Conservation (phyloP, 2,888 invertebrate genomes). For the Aspidiotus destructor region DNA sequence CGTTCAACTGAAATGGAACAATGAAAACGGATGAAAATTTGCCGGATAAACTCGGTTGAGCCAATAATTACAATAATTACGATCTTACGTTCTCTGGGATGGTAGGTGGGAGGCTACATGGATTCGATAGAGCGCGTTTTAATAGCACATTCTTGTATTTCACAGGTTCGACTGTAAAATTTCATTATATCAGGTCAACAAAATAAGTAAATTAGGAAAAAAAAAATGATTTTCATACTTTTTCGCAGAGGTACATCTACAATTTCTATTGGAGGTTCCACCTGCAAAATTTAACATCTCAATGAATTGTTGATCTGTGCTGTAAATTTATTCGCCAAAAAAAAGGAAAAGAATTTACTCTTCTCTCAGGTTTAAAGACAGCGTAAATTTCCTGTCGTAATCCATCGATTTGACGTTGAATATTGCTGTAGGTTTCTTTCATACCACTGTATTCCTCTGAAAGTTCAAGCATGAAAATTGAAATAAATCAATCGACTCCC, state of each 20-base stretch:
- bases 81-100: no score
- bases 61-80: no score
- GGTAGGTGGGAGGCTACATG: no score
- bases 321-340: background rate
- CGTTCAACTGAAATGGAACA: background rate
- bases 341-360: background rate
- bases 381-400: conserved; percentile 10
- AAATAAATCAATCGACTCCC: background rate
- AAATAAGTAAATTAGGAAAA: background rate
- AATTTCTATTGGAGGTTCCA: background rate
- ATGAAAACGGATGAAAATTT: background rate
- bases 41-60: no score
- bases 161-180: no score
- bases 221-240: background rate
- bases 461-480: background rate
- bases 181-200: background rate
- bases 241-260: background rate
- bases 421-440: background rate
- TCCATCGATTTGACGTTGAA: conserved; percentile 19
- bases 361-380: conserved; percentile 2
- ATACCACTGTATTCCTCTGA: conserved; percentile 4
- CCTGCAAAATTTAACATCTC: background rate
- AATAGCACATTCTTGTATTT: no score
- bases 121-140: no score
- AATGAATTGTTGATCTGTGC: background rate